phyloP scores from a whole-genome alignment of 2,797 vertebrate genomes.

The Kryptopterus vitreolus region DNA sequence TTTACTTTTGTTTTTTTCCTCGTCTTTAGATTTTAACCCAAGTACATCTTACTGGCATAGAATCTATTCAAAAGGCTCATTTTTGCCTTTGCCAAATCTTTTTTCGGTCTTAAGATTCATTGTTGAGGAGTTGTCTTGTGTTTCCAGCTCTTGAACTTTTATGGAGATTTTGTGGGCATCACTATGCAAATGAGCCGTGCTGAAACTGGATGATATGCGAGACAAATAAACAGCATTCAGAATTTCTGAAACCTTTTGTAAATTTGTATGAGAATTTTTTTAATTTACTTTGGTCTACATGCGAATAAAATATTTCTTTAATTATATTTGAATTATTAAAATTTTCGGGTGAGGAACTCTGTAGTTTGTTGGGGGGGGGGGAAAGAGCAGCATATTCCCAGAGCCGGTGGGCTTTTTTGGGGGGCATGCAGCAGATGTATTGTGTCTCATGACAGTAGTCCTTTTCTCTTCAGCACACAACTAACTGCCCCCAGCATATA shows the following conservation, averaged over 20 bases:
- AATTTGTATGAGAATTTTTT: not conserved
- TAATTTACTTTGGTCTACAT: not conserved
- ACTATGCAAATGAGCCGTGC: not conserved
- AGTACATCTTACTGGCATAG: not conserved
- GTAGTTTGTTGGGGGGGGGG: not conserved
- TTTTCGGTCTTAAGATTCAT: not conserved
- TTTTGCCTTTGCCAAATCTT: not conserved
- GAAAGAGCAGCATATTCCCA: not conserved
- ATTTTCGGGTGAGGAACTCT: not conserved
- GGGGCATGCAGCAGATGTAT: slow-evolving; percentile 42
- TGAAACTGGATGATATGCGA: not conserved
- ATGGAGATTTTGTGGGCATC: not conserved
- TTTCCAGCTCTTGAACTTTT: not conserved
- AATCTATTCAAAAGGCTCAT: not conserved
- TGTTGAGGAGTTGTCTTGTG: not conserved
- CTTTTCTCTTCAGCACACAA: slow-evolving; percentile 22
- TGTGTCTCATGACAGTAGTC: slow-evolving; percentile 43
- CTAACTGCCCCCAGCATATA: slow-evolving; percentile 38
- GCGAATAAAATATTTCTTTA: too few relatives aligned
- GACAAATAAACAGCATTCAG: not conserved
- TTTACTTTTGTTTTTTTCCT: too few relatives aligned
- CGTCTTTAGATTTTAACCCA: not conserved
- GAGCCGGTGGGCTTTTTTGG: not conserved
- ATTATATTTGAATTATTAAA: not conserved
- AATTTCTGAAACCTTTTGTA: not conserved